Conservation (phyloP, 2,113 vertebrate species). For the Scomber japonicus region DNA sequence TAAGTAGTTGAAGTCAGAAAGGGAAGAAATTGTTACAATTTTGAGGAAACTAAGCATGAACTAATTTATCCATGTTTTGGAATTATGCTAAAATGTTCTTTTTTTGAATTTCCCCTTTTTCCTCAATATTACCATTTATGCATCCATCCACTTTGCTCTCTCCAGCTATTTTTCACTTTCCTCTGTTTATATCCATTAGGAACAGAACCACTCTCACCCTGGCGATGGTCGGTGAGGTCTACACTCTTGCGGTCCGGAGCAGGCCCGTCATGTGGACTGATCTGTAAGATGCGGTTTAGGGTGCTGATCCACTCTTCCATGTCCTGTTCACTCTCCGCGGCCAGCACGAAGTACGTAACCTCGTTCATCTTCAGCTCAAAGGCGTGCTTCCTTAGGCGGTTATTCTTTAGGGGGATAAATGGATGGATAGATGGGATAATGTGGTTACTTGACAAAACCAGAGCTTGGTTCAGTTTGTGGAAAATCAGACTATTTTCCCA, state of each 20-base stretch:
- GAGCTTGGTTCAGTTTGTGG: too few species aligned
- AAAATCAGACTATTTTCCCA: too few species aligned
- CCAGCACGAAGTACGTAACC: constrained; percentile 98
- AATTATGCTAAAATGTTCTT: constrained; percentile 31
- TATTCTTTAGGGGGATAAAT: constrained; percentile 81
- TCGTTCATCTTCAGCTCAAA: constrained; percentile 99
- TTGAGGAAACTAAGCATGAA: constrained; percentile 39
- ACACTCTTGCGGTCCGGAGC: constrained; percentile 91
- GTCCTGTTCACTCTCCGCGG: constrained; percentile 96
- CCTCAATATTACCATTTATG: constrained; percentile 26
- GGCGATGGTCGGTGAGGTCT: constrained; percentile 92
- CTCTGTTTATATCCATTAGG: not conserved
- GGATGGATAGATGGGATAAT: too few species aligned
- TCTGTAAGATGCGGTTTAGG: constrained; percentile 95
- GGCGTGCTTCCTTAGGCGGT: constrained; percentile 94
- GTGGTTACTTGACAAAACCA: too few species aligned
- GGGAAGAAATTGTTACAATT: constrained; percentile 31
- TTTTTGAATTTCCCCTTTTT: constrained; percentile 24
- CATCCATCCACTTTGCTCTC: not conserved
- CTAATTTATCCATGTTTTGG: constrained; percentile 17
- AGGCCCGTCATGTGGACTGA: constrained; percentile 92
- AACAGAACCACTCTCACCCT: constrained; percentile 84
- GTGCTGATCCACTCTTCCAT: constrained; percentile 99
- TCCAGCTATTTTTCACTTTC: not conserved
- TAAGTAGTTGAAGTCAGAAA: constrained; percentile 23